Evolutionary conservation across 2,888 invertebrate genomes (phyloP).

Genomic region (Lasioglossum vierecki): DNA sequence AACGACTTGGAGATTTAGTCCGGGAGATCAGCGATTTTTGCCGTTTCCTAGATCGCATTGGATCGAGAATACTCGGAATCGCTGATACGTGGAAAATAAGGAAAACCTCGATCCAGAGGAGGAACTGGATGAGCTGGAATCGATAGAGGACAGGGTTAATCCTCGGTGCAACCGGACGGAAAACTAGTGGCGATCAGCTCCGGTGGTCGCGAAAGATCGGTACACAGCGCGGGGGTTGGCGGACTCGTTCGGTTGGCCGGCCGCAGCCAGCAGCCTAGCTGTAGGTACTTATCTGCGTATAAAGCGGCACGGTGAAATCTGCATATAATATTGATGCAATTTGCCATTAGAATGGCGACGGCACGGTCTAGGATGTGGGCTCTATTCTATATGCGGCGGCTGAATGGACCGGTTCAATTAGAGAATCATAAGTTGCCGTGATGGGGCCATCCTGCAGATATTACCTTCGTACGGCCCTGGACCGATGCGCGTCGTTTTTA

Average conservation of each 20-base stretch:
- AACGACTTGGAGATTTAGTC: too few relatives aligned
- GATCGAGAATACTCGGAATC: too few relatives aligned
- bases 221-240: not conserved
- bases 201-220: conserved; percentile 21
- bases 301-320: conserved; percentile 74
- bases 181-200: not conserved
- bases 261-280: conserved; percentile 37
- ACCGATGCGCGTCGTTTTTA: conserved; percentile 71
- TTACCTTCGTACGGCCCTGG: conserved; percentile 75
- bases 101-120: not conserved
- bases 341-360: conserved; percentile 80
- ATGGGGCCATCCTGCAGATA: conserved; percentile 81
- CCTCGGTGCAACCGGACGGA: not conserved
- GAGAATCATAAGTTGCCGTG: conserved; percentile 82
- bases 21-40: too few relatives aligned
- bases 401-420: conserved; percentile 82
- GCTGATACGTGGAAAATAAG: not conserved
- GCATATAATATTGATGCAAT: conserved; percentile 82
- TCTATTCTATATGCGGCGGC: conserved; percentile 78
- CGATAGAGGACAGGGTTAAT: not conserved
- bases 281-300: conserved; percentile 68
- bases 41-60: too few relatives aligned
- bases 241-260: not conserved
- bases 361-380: conserved; percentile 78
- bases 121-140: not conserved